phyloP scores from a whole-genome alignment of 2,888 invertebrate genomes.

The Cephus pygmeus region DNA sequence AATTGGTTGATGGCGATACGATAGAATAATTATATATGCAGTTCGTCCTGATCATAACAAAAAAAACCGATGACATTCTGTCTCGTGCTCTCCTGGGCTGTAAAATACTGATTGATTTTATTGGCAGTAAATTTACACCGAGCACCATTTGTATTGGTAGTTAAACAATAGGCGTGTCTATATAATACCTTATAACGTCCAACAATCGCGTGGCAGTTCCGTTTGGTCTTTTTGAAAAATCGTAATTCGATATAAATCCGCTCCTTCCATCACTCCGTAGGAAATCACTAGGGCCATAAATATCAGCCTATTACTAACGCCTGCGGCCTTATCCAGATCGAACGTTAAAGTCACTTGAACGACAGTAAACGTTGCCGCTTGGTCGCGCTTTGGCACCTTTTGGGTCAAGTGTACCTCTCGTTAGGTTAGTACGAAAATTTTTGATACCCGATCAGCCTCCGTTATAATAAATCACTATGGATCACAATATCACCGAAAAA shows the following conservation, averaged over 20 bases:
- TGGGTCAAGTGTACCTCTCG: neutral
- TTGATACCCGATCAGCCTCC: neutral
- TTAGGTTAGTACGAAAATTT: neutral
- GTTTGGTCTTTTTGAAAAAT: neutral
- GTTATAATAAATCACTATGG: neutral
- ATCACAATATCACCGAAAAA: neutral
- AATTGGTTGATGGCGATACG: too few relatives aligned
- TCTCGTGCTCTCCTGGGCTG: conserved; percentile 43
- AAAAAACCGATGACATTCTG: conserved; percentile 44
- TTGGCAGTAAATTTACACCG: conserved; percentile 57
- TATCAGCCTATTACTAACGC: conserved; percentile 37
- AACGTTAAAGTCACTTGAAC: conserved; percentile 45
- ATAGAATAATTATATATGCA: too few relatives aligned
- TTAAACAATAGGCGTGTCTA: conserved; percentile 45
- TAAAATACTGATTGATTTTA: conserved; percentile 58
- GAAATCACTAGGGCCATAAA: conserved; percentile 40
- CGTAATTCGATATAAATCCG: neutral
- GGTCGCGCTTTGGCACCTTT: neutral
- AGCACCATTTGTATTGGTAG: conserved; percentile 20
- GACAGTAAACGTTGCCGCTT: conserved; percentile 40
- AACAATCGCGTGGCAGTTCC: too few relatives aligned
- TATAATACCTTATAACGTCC: too few relatives aligned
- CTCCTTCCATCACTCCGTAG: conserved; percentile 13
- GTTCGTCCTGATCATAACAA: too few relatives aligned
- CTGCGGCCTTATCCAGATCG: conserved; percentile 45